Base-by-base conservation (phyloP, 2,113 vertebrate genomes). In the Cyprinodon tularosa region DNA sequence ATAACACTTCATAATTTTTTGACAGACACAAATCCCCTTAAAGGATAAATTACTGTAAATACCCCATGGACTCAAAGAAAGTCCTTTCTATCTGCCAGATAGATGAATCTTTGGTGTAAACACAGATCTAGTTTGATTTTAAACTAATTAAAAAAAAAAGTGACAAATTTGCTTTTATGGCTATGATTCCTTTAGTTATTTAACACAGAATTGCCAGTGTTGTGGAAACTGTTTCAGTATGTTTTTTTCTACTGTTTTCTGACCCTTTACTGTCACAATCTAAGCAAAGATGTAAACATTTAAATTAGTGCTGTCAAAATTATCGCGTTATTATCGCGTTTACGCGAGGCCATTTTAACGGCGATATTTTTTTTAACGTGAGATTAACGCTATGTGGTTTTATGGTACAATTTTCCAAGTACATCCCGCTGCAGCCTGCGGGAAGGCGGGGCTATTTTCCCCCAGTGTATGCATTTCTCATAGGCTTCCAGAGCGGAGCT, bases 1-100 rank as follows among this genome's bases (percentile, higher is more conserved):
- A 84, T 90, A 91, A 93, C 89, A 91, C 90, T 92, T 92, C 84
- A 93, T 87, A 91, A 78, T 82, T 80, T 80, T 86, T 88, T 92
- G 90, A 91, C 86, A 62, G 88, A 92, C 89, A 88, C 84, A 89
- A 91, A 90, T 90, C 88, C 84, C 90, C 37, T 72, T 82, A 82
- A 84, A 89, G 85, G 77, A 86, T 90, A 88, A 89, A 89, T 91
- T 84, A 89, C 86, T 84, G 22, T 86, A 89, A 86, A 84, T 86
- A 85, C 81, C 74, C 85, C 44, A 44, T 78, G 62, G 80, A 83
- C 82, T 77, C 80, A 81, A 76, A 77, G 77, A 89, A 92, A 89
- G 76, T 86, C 85, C 90, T 90, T 80, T 91, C 78, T 80, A 78
- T 88, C 76, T 83, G 81, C 80, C 86, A 89, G 78, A 86, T 71